These are phyloP conservation scores for Leucoraja erinaceus DNA, from an alignment of 2,113 vertebrate species.

Conservation along the genomic window DNA sequence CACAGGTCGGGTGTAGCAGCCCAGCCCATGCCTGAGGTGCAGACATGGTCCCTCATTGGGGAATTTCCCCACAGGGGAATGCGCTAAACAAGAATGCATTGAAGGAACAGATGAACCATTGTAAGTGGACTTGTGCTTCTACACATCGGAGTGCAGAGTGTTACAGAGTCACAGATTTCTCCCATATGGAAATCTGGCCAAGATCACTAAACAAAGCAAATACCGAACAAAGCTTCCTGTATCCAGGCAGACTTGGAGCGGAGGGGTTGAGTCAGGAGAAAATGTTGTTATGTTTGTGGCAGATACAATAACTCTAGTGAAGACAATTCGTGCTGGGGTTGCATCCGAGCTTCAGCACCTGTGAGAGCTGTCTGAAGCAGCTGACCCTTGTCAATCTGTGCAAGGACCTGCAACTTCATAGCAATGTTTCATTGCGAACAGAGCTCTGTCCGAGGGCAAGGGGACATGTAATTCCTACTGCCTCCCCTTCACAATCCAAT, in stretches of 20 bases:
- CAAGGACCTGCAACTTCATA: neutral
- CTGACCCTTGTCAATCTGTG: neutral
- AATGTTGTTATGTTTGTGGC: neutral
- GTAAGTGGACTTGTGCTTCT: neutral
- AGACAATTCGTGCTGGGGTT: neutral
- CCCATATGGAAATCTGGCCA: neutral
- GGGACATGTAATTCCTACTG: neutral
- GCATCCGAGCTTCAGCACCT: neutral
- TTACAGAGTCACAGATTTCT: neutral
- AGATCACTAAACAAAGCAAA: neutral
- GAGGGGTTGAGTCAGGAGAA: neutral
- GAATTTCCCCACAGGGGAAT: neutral
- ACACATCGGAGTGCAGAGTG: neutral
- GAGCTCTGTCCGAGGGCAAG: no score
- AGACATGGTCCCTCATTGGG: neutral
- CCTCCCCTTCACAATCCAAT: neutral
- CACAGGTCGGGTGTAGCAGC: neutral
- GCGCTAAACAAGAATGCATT: neutral
- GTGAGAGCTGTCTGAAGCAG: neutral
- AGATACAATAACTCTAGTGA: neutral
- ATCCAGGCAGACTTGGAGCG: neutral
- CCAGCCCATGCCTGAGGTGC: no score
- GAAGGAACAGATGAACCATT: no score
- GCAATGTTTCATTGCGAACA: neutral
- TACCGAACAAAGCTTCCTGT: neutral